Conservation (phyloP, 2,113 vertebrate species). For the Dasyurus viverrinus region DNA sequence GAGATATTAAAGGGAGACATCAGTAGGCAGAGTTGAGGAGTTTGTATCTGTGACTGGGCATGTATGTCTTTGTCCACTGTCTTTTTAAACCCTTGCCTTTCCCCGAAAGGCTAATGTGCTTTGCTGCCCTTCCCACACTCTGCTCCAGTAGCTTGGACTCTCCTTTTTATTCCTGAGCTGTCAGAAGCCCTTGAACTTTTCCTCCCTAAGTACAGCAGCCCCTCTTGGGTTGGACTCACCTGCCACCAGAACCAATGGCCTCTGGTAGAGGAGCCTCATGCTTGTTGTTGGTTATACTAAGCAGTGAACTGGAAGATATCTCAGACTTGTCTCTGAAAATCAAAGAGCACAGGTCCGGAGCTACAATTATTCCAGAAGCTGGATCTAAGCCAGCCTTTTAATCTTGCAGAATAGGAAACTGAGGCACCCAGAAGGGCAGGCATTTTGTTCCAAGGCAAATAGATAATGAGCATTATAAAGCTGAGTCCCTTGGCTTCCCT, state of each 20-base stretch:
- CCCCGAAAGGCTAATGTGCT: neutral
- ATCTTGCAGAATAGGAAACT: conserved; percentile 2
- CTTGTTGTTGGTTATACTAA: too few species aligned
- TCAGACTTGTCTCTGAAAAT: neutral
- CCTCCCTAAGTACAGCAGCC: too few species aligned
- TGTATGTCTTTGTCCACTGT: too few species aligned
- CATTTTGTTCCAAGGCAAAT: neutral
- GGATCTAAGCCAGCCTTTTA: neutral
- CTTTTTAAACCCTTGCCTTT: neutral
- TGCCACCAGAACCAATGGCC: neutral
- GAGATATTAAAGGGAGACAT: neutral
- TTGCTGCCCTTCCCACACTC: neutral
- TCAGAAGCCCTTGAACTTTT: neutral
- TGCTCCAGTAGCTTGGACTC: neutral
- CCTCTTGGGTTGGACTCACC: too few species aligned
- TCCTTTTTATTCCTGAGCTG: neutral
- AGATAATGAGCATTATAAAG: neutral
- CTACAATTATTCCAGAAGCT: neutral
- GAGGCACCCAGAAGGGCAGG: neutral
- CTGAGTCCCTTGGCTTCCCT: too few species aligned
- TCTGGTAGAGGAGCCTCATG: neutral
- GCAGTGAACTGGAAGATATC: neutral
- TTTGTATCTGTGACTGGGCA: too few species aligned
- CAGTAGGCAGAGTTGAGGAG: neutral
- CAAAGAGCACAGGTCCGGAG: neutral